Evolutionary conservation across 2,888 invertebrate species (phyloP).

Genomic region (Ophion ventricosus): DNA sequence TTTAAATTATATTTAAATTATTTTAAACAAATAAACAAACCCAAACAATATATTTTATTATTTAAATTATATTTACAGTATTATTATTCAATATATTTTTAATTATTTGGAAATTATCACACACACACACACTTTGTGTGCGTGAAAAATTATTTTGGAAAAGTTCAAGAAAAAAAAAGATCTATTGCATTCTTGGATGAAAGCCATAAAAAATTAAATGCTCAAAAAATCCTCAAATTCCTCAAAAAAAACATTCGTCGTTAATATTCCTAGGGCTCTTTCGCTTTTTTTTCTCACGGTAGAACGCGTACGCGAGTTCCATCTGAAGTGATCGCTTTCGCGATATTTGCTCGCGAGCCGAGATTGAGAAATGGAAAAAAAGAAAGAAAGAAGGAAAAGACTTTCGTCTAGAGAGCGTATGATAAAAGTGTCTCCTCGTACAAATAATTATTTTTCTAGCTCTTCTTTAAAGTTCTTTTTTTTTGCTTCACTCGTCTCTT

Average conservation of each 20-base stretch:
- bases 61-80: no score
- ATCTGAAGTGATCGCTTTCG: background rate
- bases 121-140: no score
- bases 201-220: no score
- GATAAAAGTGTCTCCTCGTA: constrained; percentile 12
- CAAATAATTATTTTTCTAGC: constrained; percentile 9
- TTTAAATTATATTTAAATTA: no score
- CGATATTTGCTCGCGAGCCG: background rate
- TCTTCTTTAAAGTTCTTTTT: background rate
- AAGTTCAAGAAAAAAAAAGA: no score
- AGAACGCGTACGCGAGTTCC: background rate
- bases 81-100: no score
- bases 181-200: no score
- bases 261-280: background rate
- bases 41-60: no score
- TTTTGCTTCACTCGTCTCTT: constrained; percentile 5
- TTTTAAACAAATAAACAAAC: no score
- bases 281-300: background rate
- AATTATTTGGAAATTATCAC: no score
- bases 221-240: background rate
- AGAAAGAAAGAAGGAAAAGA: constrained; percentile 19
- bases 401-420: background rate
- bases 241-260: constrained; percentile 11
- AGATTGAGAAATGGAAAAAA: background rate
- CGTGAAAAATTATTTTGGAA: no score